phyloP scores from a whole-genome alignment of 2,888 invertebrate genomes.

The Belgica antarctica region DNA sequence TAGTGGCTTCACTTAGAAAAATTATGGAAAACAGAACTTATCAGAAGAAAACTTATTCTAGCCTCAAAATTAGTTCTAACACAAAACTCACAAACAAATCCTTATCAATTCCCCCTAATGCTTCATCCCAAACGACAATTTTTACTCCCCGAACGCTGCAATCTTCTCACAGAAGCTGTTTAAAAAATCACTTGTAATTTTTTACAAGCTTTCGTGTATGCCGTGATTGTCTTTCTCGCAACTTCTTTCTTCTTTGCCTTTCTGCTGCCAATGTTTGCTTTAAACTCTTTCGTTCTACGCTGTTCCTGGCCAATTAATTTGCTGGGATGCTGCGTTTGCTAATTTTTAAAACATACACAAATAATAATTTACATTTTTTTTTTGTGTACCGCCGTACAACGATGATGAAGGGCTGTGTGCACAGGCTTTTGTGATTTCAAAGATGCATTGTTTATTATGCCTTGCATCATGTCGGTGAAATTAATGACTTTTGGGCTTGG shows the following conservation, averaged over 20 bases:
- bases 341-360: slow-evolving; percentile 27
- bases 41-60: too few species aligned
- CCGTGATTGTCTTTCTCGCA: not conserved
- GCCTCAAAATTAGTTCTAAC: too few species aligned
- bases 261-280: not conserved
- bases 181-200: slow-evolving; percentile 23
- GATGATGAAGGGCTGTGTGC: too few species aligned
- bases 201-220: not conserved
- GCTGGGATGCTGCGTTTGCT: not conserved
- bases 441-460: too few species aligned
- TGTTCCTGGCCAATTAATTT: slow-evolving; percentile 1
- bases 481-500: not conserved
- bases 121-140: not conserved
- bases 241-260: not conserved
- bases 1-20: too few species aligned
- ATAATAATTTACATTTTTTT: not conserved
- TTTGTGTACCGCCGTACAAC: too few species aligned
- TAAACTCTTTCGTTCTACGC: too few species aligned
- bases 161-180: slow-evolving; percentile 26
- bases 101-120: not conserved
- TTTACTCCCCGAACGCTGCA: not conserved
- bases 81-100: too few species aligned
- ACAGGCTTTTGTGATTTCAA: not conserved
- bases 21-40: too few species aligned
- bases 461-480: not conserved